Base-by-base conservation (phyloP, 2,797 vertebrate species). In the Clarias platycephalus region DNA sequence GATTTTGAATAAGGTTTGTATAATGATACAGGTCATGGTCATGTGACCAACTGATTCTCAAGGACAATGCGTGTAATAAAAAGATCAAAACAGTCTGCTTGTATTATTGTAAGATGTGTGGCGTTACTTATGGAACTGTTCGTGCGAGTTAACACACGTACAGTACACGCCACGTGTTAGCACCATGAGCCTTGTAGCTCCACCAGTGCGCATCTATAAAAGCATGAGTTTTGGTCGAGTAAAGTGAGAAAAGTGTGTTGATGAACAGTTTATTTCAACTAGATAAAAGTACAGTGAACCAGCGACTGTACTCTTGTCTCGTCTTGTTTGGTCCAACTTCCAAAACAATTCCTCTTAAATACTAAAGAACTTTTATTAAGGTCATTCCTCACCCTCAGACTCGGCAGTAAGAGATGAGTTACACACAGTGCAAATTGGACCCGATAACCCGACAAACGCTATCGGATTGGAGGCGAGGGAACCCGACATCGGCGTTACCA, bases 401-500 rank as follows among this genome's bases (percentile, higher is more conserved):
- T 75, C 58, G 10, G 22, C 28, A 37, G 18, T 81, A 40, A 31
- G 60, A 76, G 57, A 76, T 6, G 58, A 75, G 60, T 76, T 55
- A n/a, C 67, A 75, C 22, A 75, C 79, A 18, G 79, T 1, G 49
- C 70, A 66, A 67, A 63, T 74, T 24, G 71, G 40, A 81, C 18
- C 49, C 28, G 20, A 81, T 60, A 82, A 79, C 74, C 82, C 64
- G 20, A 74, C 40, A 18, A 53, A 67, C 24, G 64, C 63, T 74
- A 64, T 55, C 2, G 55, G 80, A 78, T 81, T 64, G 72, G 67
- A 66, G 63, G 49, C 55, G 68, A 70, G 28, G 53, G 18, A 58
- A 80, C 31, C 63, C 58, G 72, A 76, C 85, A 89, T 87, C 89
- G 64, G 62, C 90, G 90, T 91, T 55, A 68, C 60, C 9, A 16